Evolutionary conservation across 2,888 invertebrate species (phyloP), one percentile per base, ranked within the genome.

Genomic region (Rhagonycha lutea): DNA sequence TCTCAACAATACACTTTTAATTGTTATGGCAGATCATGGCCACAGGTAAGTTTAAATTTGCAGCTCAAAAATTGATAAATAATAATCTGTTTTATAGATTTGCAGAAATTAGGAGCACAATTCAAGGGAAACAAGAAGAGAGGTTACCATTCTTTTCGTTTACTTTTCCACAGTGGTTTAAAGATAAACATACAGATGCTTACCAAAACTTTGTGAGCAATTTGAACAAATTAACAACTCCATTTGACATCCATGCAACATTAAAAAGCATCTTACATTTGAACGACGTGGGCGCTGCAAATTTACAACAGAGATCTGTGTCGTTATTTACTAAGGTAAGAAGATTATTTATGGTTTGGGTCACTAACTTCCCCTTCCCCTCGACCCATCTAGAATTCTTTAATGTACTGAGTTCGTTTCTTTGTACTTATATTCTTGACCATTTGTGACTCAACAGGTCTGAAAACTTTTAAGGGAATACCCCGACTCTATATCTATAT

Each of bases 11-110:
- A 96, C 98, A 0, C 85, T 98, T 79, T 87, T 98, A 0, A 92
- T 98, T 72, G 85, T 98, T 3, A 96, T 98, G 96, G 94, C 96
- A 4, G 98, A 98, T 88, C 98, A 98, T 86, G 98, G 98, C 0
- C 93, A 94, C 79, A 77, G 68, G 71, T 72, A 61, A 47, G 65
- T 74, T 11, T 69, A 14, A 47, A 47, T 70, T 23, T 60, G 10
- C 8, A 14, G 14, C 11, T 61, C 18, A 4, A 12, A 47, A 28
- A 9, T 28, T 5, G n/a, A 65, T 65, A 29, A 5, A 28, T 70
- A 18, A 24, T 18, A 9, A 60, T 61, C 9, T 60, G n/a, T n/a
- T 24, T 72, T 83, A 23, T 83, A 94, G 97, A 84, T 97, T 95
- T 87, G 93, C 95, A 0, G 90, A 92, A 70, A 91, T 97, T 8